phyloP scores from a whole-genome alignment of 1,140 invertebrate genomes.

The Idris sp. region DNA sequence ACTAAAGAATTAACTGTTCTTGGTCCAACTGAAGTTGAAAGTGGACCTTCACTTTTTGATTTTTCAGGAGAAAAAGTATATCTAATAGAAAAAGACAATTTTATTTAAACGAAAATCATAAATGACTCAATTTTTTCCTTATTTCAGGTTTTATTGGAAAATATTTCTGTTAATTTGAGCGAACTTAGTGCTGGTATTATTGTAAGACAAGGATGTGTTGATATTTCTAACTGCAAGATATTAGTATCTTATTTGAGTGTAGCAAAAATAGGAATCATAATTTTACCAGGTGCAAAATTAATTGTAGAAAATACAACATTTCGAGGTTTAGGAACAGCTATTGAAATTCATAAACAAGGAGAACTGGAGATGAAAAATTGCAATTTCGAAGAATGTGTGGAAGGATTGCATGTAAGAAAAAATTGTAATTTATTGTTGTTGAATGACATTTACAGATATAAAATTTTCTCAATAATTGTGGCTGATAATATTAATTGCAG shows the following conservation, averaged over 20 bases:
- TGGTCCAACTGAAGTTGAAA: constrained; percentile 66
- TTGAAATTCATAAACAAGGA: constrained; percentile 67
- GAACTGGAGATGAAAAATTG: constrained; percentile 67
- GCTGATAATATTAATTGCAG: constrained; percentile 46
- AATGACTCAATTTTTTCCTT: constrained; percentile 2
- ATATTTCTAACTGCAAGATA: constrained; percentile 69
- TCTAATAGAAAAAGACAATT: too few relatives aligned
- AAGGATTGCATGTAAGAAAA: constrained; percentile 74
- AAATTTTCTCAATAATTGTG: too few relatives aligned
- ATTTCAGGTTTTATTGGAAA: constrained; percentile 70
- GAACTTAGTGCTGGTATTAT: constrained; percentile 72
- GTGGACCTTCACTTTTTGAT: constrained; percentile 70
- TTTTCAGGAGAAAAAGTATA: constrained; percentile 72
- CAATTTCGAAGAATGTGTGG: constrained; percentile 68
- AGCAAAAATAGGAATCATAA: constrained; percentile 72
- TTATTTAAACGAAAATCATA: too few relatives aligned
- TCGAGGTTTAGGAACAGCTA: constrained; percentile 69
- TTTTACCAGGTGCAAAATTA: constrained; percentile 71
- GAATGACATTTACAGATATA: too few relatives aligned
- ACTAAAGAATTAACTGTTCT: constrained; percentile 63
- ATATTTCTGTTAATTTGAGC: constrained; percentile 69
- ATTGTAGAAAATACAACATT: constrained; percentile 67
- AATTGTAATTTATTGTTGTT: too few relatives aligned
- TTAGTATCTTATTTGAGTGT: constrained; percentile 66
- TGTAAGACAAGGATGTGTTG: constrained; percentile 67